A percentile compares a stretch with the other conserved stretches of the same genome.
Conservation (phyloP, 2,113 vertebrate genomes). For the Apus apus region DNA sequence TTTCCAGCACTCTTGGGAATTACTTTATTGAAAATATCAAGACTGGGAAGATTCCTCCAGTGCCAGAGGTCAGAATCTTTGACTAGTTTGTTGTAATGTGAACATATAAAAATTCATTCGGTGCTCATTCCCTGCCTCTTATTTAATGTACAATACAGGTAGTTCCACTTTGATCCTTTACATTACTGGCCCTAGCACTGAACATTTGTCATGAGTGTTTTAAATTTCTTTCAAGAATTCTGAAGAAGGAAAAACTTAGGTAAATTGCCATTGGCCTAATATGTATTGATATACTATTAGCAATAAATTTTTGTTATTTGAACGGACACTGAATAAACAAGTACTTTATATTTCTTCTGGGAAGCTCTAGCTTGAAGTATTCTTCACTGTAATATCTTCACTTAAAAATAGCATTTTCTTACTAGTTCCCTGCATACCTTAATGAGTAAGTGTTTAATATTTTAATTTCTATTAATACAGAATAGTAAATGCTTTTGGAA, state of each 20-base stretch:
- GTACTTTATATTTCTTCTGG: conserved; percentile 3
- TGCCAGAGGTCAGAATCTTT: conserved; percentile 79
- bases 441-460: conserved; percentile 61
- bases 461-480: conserved; percentile 59
- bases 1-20: conserved; percentile 71
- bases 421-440: conserved; percentile 18
- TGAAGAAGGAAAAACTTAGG: conserved; percentile 19
- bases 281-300: not conserved
- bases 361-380: not conserved
- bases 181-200: conserved; percentile 57
- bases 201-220: conserved; percentile 65
- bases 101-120: conserved; percentile 79
- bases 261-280: conserved; percentile 46
- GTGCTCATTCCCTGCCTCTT: conserved; percentile 76
- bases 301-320: conserved; percentile 4
- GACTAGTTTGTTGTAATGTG: conserved; percentile 75
- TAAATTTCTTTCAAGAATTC: conserved; percentile 60
- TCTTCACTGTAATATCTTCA: not conserved
- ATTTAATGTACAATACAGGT: conserved; percentile 76
- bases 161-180: conserved; percentile 71
- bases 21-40: conserved; percentile 78
- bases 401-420: conserved; percentile 40
- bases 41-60: conserved; percentile 70
- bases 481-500: conserved; percentile 40
- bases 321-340: conserved; percentile 30